Evolutionary conservation across 2,888 invertebrate species (phyloP), one percentile per base, ranked within the genome.

Genomic region (Ochropleura plecta): DNA sequence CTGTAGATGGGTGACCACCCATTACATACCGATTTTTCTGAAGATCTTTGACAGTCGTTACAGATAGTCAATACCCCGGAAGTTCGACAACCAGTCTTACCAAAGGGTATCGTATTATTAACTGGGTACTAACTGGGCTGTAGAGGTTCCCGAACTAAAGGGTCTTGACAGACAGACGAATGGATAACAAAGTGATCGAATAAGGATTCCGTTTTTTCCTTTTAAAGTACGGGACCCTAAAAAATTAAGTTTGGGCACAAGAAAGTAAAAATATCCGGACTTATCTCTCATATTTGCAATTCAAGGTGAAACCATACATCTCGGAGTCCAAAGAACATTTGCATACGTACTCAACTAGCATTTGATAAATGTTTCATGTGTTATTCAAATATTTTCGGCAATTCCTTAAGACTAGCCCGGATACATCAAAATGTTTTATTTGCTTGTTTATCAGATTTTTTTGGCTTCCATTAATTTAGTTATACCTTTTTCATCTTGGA

Each of bases 361-460:
- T 88, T 88, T 89, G 86, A 91, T 91, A 92, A 91, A 92, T 91
- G 91, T 92, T 91, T 91, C 92, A 92, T 92, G 91, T 88, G 78
- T 87, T 92, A 92, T 92, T 92, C 92, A 91, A 89, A 90, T 88
- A 89, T 87, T 87, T 91, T 86, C 80, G 86, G 83, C 76, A 81
- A 78, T 75, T 84, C 59, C 74, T 55, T 57, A 40, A 57, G 55
- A 73, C 68, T 79, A 65, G 44, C 55, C 62, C 85, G 76, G 72
- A 88, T 88, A 90, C 83, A 91, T 90, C 89, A 90, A 87, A 90
- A 86, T 89, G 87, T 88, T 88, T 88, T 90, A 88, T 90, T 69
- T 76, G 67, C 77, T 88, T 89, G 86, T 88, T 87, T 87, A 73
- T 81, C 66, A 46, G 71, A 53, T 64, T 82, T 79, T 63, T 67